phyloP scores from a whole-genome alignment of 1,140 invertebrate genomes.

The Atta cephalotes region DNA sequence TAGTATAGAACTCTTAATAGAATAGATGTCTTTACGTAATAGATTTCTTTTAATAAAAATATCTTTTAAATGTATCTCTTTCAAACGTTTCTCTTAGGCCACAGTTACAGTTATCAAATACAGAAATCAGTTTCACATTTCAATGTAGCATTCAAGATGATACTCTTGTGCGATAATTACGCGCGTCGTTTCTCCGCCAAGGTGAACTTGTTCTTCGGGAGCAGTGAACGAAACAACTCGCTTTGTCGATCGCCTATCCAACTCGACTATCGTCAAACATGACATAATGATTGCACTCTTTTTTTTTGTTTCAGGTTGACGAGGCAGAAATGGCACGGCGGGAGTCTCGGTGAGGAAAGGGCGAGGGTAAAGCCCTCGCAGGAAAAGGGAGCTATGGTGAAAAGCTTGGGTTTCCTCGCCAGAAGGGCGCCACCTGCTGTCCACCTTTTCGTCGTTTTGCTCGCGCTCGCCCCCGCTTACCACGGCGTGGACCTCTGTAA shows the following conservation, averaged over 20 bases:
- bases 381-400: conserved; percentile 81
- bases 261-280: conserved; percentile 46
- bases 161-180: conserved; percentile 21
- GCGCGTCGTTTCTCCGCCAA: conserved; percentile 27
- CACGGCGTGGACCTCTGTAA: conserved; percentile 83
- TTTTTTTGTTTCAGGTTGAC: conserved; percentile 81
- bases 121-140: neutral
- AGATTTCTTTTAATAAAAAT: neutral
- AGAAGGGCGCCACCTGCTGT: conserved; percentile 80
- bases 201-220: conserved; percentile 15
- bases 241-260: conserved; percentile 46
- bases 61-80: neutral
- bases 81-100: no score
- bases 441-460: conserved; percentile 79
- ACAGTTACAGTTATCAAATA: neutral
- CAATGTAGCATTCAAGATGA: neutral
- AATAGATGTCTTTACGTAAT: neutral
- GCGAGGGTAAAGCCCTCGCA: conserved; percentile 82
- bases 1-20: neutral
- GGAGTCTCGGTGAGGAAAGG: conserved; percentile 82
- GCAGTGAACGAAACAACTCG: conserved; percentile 51
- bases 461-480: conserved; percentile 76
- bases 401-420: conserved; percentile 80
- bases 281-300: conserved; percentile 56
- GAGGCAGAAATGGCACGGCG: conserved; percentile 80